phyloP scores from a whole-genome alignment of 1,140 invertebrate species.

The Brachionus rubens region DNA sequence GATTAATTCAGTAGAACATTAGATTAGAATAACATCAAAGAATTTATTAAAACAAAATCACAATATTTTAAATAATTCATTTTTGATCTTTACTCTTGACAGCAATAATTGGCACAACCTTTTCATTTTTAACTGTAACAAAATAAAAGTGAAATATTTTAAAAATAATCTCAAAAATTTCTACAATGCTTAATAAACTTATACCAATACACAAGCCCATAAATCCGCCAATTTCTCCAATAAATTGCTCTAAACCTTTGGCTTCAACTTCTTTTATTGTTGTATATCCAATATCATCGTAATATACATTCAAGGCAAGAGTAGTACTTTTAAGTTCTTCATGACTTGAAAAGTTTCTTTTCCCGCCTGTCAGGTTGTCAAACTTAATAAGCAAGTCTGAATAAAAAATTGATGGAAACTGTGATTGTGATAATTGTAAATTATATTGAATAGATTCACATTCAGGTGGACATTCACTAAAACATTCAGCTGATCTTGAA shows the following conservation, averaged over 20 bases:
- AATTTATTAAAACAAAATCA: no score
- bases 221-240: background rate
- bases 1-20: no score
- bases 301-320: background rate
- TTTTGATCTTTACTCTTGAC: no score
- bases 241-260: background rate
- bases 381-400: background rate
- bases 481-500: background rate
- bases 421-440: background rate
- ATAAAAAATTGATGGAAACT: background rate
- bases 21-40: no score
- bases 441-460: slow-evolving; percentile 13
- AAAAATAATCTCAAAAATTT: background rate
- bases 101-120: background rate
- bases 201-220: slow-evolving; percentile 12
- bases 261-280: background rate
- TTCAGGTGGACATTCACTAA: background rate
- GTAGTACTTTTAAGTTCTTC: slow-evolving; percentile 4
- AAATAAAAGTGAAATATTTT: background rate
- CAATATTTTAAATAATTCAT: no score
- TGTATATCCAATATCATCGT: slow-evolving; percentile 8
- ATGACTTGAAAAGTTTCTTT: background rate
- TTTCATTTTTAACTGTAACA: background rate
- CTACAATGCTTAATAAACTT: background rate
- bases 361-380: background rate